These are phyloP conservation scores for Eubucco bourcierii DNA, from an alignment of 2,113 vertebrate genomes.

Conservation along the genomic window DNA sequence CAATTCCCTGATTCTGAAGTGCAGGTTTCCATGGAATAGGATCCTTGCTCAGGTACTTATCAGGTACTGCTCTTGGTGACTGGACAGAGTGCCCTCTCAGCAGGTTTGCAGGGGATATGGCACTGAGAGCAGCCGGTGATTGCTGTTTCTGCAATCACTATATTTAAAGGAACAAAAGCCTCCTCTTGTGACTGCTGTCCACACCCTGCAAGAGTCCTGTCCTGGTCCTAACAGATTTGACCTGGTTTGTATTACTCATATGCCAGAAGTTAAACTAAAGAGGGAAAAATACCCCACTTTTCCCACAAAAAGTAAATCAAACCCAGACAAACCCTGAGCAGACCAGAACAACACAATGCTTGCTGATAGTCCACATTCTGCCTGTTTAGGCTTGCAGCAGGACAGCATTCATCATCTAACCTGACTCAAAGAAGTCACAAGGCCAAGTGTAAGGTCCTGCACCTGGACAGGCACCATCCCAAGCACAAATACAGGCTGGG, in stretches of 20 bases:
- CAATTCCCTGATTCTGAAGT: too few relatives aligned
- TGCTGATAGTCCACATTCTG: neutral
- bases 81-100: neutral
- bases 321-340: neutral
- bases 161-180: neutral
- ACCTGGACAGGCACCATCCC: too few relatives aligned
- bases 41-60: neutral
- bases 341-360: neutral
- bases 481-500: too few relatives aligned
- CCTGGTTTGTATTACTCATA: neutral
- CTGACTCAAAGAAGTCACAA: neutral
- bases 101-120: neutral
- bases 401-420: too few relatives aligned
- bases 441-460: too few relatives aligned
- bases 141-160: neutral
- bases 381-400: neutral
- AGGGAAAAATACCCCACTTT: neutral
- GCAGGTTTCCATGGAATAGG: too few relatives aligned
- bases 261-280: neutral
- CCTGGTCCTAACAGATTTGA: neutral
- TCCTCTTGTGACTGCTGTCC: neutral
- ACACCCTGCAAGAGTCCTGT: neutral
- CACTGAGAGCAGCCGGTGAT: neutral
- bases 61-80: neutral
- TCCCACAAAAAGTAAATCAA: neutral